Evolutionary conservation across 2,888 invertebrate species (phyloP).

Genomic region (Drosophila hawaiiensis): DNA sequence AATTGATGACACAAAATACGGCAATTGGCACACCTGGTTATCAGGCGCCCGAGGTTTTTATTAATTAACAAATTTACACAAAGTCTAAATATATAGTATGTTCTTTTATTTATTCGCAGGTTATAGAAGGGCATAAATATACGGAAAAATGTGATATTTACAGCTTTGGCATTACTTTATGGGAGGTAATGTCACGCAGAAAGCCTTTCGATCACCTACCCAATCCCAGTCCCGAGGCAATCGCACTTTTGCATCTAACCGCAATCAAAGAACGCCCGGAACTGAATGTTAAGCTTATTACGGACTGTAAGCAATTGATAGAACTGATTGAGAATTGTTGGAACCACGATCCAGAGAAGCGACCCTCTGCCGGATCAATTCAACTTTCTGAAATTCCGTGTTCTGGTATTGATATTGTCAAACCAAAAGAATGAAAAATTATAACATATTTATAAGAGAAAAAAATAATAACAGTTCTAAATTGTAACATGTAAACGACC

Average conservation of each 20-base stretch:
- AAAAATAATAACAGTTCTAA: too few relatives aligned
- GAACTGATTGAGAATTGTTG: background rate
- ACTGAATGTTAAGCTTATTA: background rate
- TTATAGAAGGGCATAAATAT: fast-evolving
- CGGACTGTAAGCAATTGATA: background rate
- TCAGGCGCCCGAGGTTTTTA: background rate
- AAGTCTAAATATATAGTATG: too few relatives aligned
- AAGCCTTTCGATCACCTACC: background rate
- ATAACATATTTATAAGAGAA: too few relatives aligned
- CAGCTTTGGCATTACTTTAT: background rate
- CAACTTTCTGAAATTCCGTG: background rate
- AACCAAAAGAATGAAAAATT: too few relatives aligned
- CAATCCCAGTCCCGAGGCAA: too few relatives aligned
- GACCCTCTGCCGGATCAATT: constrained; percentile 4
- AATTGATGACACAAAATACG: background rate
- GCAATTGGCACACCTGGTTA: fast-evolving
- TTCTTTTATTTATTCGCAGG: too few relatives aligned
- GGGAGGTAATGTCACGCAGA: background rate
- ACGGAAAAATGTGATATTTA: background rate
- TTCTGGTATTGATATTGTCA: background rate
- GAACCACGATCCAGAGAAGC: background rate
- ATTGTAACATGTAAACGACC: too few relatives aligned
- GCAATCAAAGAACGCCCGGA: background rate
- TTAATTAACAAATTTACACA: too few relatives aligned
- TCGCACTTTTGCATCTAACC: background rate